Conservation (phyloP, 2,113 vertebrate species). For the Myotis davidii region DNA sequence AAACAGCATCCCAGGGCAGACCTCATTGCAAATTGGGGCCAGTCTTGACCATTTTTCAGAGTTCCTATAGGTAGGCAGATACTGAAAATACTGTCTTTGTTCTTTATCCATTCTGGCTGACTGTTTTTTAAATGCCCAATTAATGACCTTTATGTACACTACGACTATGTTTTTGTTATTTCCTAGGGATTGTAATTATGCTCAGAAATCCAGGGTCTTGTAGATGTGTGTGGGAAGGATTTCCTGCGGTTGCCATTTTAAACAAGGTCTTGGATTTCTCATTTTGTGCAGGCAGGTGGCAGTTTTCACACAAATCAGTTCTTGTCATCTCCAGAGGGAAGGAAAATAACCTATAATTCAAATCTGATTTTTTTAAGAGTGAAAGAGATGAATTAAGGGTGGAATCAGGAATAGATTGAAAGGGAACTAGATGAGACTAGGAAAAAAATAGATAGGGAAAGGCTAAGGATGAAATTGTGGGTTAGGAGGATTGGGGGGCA, state of each 20-base stretch:
- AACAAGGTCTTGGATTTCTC: conserved; percentile 33
- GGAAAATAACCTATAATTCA: conserved; percentile 40
- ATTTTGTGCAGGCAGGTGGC: conserved; percentile 15
- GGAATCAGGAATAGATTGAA: conserved; percentile 17
- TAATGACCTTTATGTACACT: neutral
- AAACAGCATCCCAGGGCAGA: neutral
- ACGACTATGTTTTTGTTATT: conserved; percentile 38
- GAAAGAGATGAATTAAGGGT: conserved; percentile 2
- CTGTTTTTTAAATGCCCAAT: neutral
- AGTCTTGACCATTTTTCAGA: neutral
- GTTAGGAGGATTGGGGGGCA: neutral
- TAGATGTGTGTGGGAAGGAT: neutral
- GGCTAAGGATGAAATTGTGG: neutral
- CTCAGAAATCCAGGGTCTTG: conserved; percentile 40
- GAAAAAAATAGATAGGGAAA: neutral
- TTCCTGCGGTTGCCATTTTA: conserved; percentile 40
- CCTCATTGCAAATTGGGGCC: neutral
- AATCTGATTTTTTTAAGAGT: conserved; percentile 4
- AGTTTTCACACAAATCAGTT: conserved; percentile 14
- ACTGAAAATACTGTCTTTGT: conserved; percentile 1
- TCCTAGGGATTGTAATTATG: conserved; percentile 44
- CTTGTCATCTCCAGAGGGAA: conserved; percentile 21
- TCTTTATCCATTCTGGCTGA: neutral
- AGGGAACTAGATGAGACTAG: neutral
- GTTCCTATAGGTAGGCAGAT: neutral